A percentile compares a stretch with the other conserved stretches of the same genome.
These are phyloP conservation scores for Drosophila tropicalis DNA, from an alignment of 1,140 invertebrate genomes.

Conservation along the genomic window DNA sequence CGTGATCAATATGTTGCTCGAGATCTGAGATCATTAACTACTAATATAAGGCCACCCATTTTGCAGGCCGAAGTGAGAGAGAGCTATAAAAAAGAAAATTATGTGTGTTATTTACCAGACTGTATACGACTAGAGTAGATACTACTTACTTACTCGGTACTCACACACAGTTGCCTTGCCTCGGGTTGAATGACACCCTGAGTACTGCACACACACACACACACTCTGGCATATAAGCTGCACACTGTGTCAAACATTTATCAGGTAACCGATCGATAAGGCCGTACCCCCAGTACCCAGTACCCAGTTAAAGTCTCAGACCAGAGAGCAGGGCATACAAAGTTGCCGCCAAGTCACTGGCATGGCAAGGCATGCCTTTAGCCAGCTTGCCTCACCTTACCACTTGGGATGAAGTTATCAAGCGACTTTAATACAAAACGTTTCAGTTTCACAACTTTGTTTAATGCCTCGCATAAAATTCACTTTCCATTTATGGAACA, in stretches of 20 bases:
- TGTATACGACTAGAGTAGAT: constrained; percentile 38
- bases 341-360: constrained; percentile 40
- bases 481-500: constrained; percentile 65
- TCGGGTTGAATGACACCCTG: constrained; percentile 50
- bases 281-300: constrained; percentile 20
- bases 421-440: constrained; percentile 55
- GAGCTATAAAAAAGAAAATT: constrained; percentile 35
- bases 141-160: constrained; percentile 4
- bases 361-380: constrained; percentile 34
- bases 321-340: constrained; percentile 44
- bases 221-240: constrained; percentile 28
- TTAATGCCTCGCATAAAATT: constrained; percentile 70
- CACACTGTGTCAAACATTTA: constrained; percentile 75
- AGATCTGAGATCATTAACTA: constrained; percentile 8
- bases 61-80: not conserved
- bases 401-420: constrained; percentile 69
- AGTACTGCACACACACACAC: constrained; percentile 28
- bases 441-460: constrained; percentile 69
- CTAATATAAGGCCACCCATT: constrained; percentile 11
- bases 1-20: constrained; percentile 32
- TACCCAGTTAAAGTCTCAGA: not conserved
- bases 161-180: constrained; percentile 15
- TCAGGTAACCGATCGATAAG: constrained; percentile 76
- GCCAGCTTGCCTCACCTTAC: constrained; percentile 50
- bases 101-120: constrained; percentile 52